A percentile compares a stretch with the other conserved stretches of the same genome.
phyloP scores from a whole-genome alignment of 2,888 invertebrate species.

The Acanthococcus lagerstroemiae region DNA sequence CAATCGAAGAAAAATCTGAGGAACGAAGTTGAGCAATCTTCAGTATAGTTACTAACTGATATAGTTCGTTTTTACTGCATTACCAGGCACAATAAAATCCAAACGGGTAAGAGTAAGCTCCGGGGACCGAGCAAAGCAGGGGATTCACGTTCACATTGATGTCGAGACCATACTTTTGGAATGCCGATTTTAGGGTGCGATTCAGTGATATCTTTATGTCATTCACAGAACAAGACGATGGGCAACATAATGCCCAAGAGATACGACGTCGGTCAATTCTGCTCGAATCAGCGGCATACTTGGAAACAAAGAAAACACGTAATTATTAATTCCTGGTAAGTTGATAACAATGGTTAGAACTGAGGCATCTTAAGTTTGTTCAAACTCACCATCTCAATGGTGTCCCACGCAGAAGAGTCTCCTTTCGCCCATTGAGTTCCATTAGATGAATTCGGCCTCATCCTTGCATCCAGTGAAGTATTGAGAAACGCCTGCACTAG shows the following conservation, averaged over 20 bases:
- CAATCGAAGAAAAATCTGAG: no score
- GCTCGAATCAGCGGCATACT: constrained; percentile 15
- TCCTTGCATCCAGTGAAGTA: no score
- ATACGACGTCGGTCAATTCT: constrained; percentile 28
- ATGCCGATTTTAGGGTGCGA: constrained; percentile 32
- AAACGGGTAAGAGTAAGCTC: constrained; percentile 4
- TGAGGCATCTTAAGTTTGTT: no score
- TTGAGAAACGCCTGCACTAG: no score
- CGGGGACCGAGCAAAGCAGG: constrained; percentile 12
- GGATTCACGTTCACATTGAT: constrained; percentile 22
- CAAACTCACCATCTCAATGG: no score
- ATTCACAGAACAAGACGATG: constrained; percentile 33
- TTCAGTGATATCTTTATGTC: constrained; percentile 36
- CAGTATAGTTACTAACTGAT: neutral
- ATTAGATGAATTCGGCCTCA: no score
- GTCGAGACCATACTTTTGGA: constrained; percentile 15
- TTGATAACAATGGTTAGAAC: no score
- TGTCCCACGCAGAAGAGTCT: no score
- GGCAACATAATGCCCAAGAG: constrained; percentile 35
- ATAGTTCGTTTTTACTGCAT: neutral
- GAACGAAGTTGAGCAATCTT: neutral
- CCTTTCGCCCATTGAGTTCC: no score
- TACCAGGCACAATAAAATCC: constrained; percentile 29
- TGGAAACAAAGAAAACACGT: no score
- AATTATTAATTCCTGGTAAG: no score